Evolutionary conservation across 2,113 vertebrate genomes (phyloP), one percentile per base, ranked within the genome.

Genomic region (Phocoena sinus): DNA sequence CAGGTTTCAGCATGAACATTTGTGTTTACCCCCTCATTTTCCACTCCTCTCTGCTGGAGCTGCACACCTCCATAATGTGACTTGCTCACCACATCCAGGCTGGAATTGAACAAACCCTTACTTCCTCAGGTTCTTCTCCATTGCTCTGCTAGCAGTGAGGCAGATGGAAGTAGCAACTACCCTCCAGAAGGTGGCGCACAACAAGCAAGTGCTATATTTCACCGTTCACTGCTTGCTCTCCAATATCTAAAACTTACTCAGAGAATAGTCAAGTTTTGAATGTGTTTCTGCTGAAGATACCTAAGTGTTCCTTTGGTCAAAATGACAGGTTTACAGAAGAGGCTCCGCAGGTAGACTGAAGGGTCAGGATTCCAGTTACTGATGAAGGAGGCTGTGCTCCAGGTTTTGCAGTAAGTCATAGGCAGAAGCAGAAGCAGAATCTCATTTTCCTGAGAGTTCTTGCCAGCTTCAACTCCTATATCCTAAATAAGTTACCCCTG

Each of bases 111-210:
- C 13, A 80, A 38, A 60, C 47, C 58, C 68, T 8, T 10, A 33
- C 41, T 33, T 56, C 36, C 20, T 1, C 8, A 15, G 23, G 41
- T 10, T 53, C 36, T 65, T 38, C 47, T 6, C 2, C 4, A 10
- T 50, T 53, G 38, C 60, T 10, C 28, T 23, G 53, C 50, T n/a
- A 20, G 25, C 62, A 3, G n/a, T 13, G 33, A 92, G 68, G 36
- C 28, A 81, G 73, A 17, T 50, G 63, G 76, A 47, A 86, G 33
- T 28, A 60, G 36, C 94, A 62, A 9, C 7, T 2, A 1, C 31
- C 9, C 18, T 60, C 87, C 94, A 88, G 90, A 12, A 97, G 95
- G 94, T 50, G 84, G 85, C 80, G 1, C 5, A 26, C 21, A 14
- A 26, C 60, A 53, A 63, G 25, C 63, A 81, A 33, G 12, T 23